phyloP scores from a whole-genome alignment of 2,113 vertebrate species.

The Orycteropus afer region DNA sequence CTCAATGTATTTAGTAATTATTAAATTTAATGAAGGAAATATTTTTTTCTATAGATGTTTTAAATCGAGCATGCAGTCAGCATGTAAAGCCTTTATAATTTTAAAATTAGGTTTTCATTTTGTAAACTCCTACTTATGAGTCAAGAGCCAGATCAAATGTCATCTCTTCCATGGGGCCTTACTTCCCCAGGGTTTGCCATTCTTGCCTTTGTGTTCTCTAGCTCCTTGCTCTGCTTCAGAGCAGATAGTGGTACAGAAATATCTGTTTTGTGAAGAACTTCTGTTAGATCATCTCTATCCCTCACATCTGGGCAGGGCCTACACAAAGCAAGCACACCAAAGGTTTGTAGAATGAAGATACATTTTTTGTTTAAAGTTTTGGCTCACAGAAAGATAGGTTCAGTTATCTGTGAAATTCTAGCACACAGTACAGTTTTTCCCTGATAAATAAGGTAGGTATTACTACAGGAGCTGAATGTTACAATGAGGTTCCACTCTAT shows the following conservation, averaged over 20 bases:
- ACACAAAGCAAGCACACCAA: neutral
- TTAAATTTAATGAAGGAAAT: neutral
- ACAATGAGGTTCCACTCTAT: neutral
- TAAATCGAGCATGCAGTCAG: neutral
- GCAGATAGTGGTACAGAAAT: neutral
- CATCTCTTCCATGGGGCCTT: neutral
- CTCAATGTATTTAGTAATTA: neutral
- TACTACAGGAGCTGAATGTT: conserved; percentile 28
- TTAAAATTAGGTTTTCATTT: neutral
- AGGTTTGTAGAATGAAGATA: neutral
- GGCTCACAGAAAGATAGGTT: neutral
- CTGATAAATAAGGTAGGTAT: conserved; percentile 24
- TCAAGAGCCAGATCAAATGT: neutral
- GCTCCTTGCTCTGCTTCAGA: rapidly evolving
- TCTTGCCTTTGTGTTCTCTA: neutral
- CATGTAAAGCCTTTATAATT: neutral
- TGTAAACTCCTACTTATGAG: neutral
- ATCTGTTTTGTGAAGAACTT: neutral
- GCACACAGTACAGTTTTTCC: neutral
- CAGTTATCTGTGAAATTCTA: conserved; percentile 41
- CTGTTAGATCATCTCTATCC: neutral
- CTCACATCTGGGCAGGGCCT: neutral
- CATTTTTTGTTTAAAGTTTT: neutral
- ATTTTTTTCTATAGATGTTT: neutral
- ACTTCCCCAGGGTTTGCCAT: neutral